phyloP scores from a whole-genome alignment of 2,113 vertebrate species.

The Cottus gobio region DNA sequence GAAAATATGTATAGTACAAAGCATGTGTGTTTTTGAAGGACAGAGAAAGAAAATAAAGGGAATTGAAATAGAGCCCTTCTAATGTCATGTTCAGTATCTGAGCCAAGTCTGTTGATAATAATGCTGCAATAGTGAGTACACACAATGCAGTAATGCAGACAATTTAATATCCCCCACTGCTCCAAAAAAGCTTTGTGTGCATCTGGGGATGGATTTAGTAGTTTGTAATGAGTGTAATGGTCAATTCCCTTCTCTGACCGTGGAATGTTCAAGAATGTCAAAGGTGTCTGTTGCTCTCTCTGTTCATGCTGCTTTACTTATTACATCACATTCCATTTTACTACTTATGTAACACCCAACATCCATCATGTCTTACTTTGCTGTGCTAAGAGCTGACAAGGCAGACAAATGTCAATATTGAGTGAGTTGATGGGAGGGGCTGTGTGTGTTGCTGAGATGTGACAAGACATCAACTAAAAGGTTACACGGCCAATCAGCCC shows the following conservation, averaged over 20 bases:
- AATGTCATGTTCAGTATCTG: constrained; percentile 10
- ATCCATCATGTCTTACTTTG: constrained; percentile 39
- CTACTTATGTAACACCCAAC: constrained; percentile 48
- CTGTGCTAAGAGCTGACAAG: constrained; percentile 42
- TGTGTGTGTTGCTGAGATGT: constrained; percentile 51
- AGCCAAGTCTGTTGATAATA: constrained; percentile 13
- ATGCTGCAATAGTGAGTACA: constrained; percentile 14
- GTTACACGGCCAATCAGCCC: constrained; percentile 62
- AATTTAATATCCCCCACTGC: constrained; percentile 8
- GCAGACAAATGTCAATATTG: constrained; percentile 57
- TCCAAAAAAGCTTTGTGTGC: constrained; percentile 17
- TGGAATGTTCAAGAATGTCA: constrained; percentile 23
- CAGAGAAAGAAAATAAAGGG: neutral
- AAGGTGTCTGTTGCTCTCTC: constrained; percentile 13
- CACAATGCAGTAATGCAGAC: constrained; percentile 16
- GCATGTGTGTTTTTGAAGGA: neutral
- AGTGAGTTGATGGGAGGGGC: constrained; percentile 31
- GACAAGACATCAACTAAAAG: constrained; percentile 62
- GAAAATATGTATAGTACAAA: too few relatives aligned
- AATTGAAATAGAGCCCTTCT: constrained; percentile 8
- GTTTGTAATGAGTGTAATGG: constrained; percentile 18
- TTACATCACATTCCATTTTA: constrained; percentile 35
- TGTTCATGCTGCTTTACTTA: constrained; percentile 24
- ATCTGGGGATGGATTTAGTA: constrained; percentile 36
- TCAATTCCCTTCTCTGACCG: constrained; percentile 2